Conservation (phyloP, 2,797 vertebrate species). For the Apogon hyalosoma region DNA sequence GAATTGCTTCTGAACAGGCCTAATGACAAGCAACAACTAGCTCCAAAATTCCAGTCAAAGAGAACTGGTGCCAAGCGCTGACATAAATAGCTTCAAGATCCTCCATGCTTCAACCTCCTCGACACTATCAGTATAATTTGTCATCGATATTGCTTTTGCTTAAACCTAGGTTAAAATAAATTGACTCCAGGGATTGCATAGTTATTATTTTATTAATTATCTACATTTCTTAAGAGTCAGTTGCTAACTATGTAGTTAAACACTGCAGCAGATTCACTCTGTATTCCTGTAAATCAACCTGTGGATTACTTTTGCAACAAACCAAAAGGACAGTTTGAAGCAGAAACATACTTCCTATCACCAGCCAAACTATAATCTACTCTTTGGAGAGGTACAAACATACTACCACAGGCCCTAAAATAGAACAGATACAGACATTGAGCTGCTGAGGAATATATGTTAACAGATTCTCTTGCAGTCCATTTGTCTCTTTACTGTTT, state of each 20-base stretch:
- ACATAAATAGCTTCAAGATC: conserved; percentile 77
- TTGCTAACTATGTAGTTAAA: not conserved
- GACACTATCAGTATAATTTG: conserved; percentile 44
- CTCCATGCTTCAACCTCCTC: conserved; percentile 36
- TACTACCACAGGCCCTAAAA: not conserved
- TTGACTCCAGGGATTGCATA: conserved; percentile 13
- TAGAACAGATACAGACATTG: too few species aligned
- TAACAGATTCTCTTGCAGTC: too few species aligned
- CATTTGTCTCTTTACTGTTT: not conserved
- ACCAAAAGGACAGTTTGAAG: not conserved
- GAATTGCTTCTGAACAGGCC: conserved; percentile 60
- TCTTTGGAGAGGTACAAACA: conserved; percentile 7
- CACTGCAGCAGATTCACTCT: not conserved
- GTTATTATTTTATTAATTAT: conserved; percentile 1
- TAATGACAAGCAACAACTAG: conserved; percentile 74
- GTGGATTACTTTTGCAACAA: not conserved
- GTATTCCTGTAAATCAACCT: not conserved
- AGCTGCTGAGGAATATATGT: too few species aligned
- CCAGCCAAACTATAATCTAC: not conserved
- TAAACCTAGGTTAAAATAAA: conserved; percentile 31
- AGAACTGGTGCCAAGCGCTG: conserved; percentile 55
- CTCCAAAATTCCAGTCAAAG: conserved; percentile 69
- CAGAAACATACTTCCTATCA: conserved; percentile 5
- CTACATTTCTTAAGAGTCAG: not conserved
- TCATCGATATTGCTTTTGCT: conserved; percentile 48